phyloP scores from a whole-genome alignment of 2,888 invertebrate genomes.

The Molorchus minor region DNA sequence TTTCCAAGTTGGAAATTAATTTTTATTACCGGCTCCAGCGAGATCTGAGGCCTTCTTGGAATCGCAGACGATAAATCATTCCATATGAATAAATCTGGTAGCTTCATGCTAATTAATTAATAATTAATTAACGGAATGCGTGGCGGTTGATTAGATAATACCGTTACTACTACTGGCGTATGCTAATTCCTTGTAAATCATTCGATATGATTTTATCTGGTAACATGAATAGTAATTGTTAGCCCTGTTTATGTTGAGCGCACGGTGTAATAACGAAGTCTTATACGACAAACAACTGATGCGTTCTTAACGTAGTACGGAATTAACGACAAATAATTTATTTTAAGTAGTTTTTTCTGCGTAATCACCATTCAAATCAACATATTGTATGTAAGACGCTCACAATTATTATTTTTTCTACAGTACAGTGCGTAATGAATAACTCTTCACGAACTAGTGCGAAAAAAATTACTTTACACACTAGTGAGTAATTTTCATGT shows the following conservation, averaged over 20 bases:
- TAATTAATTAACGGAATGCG: conserved; percentile 59
- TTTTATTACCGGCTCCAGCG: conserved; percentile 31
- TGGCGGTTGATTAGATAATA: conserved; percentile 59
- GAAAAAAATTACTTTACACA: no score
- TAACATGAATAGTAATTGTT: conserved; percentile 55
- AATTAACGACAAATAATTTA: background rate
- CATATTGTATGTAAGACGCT: no score
- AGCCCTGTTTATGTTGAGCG: conserved; percentile 29
- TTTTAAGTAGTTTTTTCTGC: no score
- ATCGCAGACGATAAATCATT: conserved; percentile 37
- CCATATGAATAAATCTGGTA: conserved; percentile 49
- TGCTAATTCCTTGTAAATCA: conserved; percentile 64
- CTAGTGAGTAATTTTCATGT: no score
- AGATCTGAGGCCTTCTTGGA: conserved; percentile 22
- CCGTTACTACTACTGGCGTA: conserved; percentile 60
- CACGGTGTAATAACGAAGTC: background rate
- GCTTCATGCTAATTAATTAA: conserved; percentile 55
- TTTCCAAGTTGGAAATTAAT: conserved; percentile 44
- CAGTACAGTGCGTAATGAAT: no score
- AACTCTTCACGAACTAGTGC: no score
- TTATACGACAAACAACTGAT: background rate
- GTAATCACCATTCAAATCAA: no score
- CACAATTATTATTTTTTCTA: no score
- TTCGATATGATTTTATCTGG: conserved; percentile 58
- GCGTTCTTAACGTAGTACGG: background rate